A percentile compares a stretch with the other conserved stretches of the same genome.
These are phyloP conservation scores for Mechanitis messenoides DNA, from an alignment of 2,888 invertebrate species.

Conservation along the genomic window DNA sequence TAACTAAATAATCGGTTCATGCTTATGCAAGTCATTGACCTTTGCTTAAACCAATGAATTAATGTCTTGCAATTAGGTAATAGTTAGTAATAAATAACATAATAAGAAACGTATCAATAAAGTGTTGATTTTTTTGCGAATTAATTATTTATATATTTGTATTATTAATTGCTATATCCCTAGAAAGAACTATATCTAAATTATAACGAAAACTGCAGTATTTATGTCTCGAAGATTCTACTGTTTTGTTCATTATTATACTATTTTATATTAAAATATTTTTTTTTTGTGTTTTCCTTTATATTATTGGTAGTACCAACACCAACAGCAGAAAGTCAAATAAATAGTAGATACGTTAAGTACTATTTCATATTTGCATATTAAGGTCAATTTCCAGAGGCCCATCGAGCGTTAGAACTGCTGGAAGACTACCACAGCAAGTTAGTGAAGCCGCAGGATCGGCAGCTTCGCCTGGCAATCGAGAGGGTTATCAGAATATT, in stretches of 20 bases:
- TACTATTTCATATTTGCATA: conserved; percentile 16
- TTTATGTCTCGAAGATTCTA: too few relatives aligned
- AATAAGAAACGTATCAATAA: too few relatives aligned
- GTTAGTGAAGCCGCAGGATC: conserved; percentile 94
- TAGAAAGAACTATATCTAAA: too few relatives aligned
- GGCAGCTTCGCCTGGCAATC: conserved; percentile 95
- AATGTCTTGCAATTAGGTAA: conserved; percentile 1
- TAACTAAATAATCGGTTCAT: neutral
- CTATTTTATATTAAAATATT: too few relatives aligned
- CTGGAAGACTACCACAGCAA: conserved; percentile 98
- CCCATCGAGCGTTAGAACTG: conserved; percentile 98
- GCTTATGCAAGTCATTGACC: neutral
- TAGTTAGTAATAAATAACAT: neutral
- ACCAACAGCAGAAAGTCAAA: neutral
- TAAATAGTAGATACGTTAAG: neutral
- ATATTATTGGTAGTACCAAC: too few relatives aligned
- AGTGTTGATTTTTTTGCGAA: too few relatives aligned
- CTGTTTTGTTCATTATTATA: too few relatives aligned
- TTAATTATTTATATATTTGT: too few relatives aligned
- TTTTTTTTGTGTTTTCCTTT: too few relatives aligned
- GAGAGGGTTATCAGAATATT: conserved; percentile 99
- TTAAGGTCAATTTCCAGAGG: conserved; percentile 80
- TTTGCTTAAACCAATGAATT: neutral
- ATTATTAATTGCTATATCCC: too few relatives aligned
- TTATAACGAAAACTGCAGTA: too few relatives aligned